These are phyloP conservation scores for Odontothrips loti DNA, from an alignment of 2,888 invertebrate genomes.

Conservation along the genomic window DNA sequence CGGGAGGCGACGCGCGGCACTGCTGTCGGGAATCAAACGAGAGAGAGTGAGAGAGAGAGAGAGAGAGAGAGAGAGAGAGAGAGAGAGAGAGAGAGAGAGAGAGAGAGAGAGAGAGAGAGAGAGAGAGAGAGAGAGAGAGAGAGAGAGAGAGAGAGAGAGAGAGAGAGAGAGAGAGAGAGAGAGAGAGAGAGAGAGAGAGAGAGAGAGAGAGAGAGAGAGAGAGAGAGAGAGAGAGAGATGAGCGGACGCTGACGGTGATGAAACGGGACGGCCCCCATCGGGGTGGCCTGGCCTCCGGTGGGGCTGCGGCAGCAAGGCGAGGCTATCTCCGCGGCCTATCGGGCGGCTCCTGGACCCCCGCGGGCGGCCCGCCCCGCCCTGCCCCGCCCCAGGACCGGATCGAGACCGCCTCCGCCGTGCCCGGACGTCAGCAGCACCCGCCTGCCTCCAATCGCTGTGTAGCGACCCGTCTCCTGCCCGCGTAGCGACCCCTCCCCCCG, in stretches of 20 bases:
- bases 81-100: not conserved
- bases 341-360: not conserved
- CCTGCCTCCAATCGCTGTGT: no score
- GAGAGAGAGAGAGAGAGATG: not conserved
- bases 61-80: not conserved
- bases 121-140: not conserved
- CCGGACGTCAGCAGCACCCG: no score
- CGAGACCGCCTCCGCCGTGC: not conserved
- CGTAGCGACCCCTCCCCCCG: no score
- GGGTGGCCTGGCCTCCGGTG: not conserved
- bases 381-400: not conserved
- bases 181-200: not conserved
- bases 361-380: not conserved
- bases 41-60: no score
- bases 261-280: not conserved
- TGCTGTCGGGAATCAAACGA: no score
- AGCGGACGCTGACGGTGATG: not conserved
- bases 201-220: not conserved
- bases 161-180: not conserved
- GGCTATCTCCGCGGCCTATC: conserved; percentile 12
- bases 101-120: not conserved
- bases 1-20: no score
- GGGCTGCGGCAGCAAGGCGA: not conserved
- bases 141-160: conserved; percentile 12
- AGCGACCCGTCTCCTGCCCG: no score